phyloP scores from a whole-genome alignment of 2,113 vertebrate species.

The Rhinolophus sinicus region DNA sequence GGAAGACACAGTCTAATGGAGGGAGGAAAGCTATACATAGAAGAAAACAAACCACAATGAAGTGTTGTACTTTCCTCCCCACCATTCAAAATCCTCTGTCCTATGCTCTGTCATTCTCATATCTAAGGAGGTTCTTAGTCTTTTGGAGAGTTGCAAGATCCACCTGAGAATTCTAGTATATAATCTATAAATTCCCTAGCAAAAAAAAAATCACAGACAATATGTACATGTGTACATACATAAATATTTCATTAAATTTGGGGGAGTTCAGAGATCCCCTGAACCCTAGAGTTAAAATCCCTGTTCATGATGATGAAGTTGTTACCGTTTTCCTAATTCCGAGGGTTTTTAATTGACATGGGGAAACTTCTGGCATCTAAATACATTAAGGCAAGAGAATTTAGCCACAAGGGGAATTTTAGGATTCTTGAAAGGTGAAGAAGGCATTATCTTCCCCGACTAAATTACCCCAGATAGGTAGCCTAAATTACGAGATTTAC shows the following conservation, averaged over 20 bases:
- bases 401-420: not conserved
- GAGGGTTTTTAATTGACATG: too few relatives aligned
- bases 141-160: not conserved
- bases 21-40: not conserved
- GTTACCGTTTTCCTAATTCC: conserved; percentile 2
- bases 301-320: not conserved
- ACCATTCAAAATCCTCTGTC: not conserved
- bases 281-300: not conserved
- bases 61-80: not conserved
- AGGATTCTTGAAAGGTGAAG: not conserved
- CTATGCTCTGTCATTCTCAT: not conserved
- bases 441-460: not conserved
- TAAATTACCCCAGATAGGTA: not conserved
- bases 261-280: not conserved
- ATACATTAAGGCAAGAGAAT: conserved; percentile 34
- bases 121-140: conserved; percentile 21
- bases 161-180: not conserved
- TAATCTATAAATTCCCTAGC: not conserved
- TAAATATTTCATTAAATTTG: not conserved
- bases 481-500: not conserved
- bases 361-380: conserved; percentile 21
- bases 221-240: not conserved
- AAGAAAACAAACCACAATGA: conserved; percentile 15
- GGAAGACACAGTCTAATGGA: not conserved
- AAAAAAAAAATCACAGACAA: not conserved